These are phyloP conservation scores for Galeopterus variegatus DNA, from an alignment of 2,113 vertebrate species.

Conservation along the genomic window DNA sequence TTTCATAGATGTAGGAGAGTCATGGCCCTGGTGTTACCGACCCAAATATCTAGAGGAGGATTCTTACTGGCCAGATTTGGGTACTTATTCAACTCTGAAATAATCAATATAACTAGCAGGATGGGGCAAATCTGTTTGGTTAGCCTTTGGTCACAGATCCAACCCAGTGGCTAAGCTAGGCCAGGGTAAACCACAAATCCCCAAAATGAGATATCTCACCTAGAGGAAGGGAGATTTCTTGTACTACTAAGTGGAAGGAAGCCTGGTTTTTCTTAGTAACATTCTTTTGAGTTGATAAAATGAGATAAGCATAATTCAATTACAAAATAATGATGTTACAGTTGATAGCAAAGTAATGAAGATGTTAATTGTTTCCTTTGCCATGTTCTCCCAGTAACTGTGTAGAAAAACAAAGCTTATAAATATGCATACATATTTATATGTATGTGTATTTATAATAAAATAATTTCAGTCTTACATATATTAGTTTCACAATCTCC, in stretches of 20 bases:
- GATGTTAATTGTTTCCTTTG: not conserved
- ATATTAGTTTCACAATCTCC: not conserved
- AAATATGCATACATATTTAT: not conserved
- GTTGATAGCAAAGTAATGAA: no score
- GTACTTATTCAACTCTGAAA: not conserved
- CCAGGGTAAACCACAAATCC: rapidly evolving
- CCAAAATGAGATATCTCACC: not conserved
- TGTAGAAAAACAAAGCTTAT: not conserved
- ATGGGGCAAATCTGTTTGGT: not conserved
- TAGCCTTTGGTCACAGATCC: not conserved
- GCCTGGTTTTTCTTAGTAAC: not conserved
- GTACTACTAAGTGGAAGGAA: not conserved
- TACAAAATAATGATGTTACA: not conserved
- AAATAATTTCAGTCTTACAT: not conserved
- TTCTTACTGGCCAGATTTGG: not conserved
- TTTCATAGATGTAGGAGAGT: not conserved
- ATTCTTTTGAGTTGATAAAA: not conserved
- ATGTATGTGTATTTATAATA: not conserved
- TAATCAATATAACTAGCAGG: not conserved
- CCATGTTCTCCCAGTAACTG: not conserved
- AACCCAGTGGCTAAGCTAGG: not conserved
- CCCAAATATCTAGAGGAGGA: not conserved
- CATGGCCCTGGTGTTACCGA: not conserved
- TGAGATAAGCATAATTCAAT: not conserved
- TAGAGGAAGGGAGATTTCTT: not conserved